Evolutionary conservation across 2,797 vertebrate species (phyloP), one percentile per base, ranked within the genome.

Genomic region (Typhlichthys eigenmanni): DNA sequence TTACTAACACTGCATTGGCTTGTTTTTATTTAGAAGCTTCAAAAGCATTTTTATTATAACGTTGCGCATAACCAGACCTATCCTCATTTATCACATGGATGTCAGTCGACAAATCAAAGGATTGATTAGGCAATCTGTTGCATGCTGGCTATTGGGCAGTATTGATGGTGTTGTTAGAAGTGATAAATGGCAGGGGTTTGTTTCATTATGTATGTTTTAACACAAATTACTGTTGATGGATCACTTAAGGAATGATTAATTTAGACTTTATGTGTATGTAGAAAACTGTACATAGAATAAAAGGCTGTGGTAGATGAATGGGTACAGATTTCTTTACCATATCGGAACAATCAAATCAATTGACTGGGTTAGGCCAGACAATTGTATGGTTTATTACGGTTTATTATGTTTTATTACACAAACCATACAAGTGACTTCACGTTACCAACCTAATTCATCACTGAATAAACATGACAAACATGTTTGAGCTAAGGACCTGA

Each of bases 91-190:
- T 85, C 76, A 72, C 38, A 38, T 11, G 1, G 47, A 1, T 71
- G 67, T 80, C 70, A 75, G 66, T 82, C 71, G 71, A 10, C 64
- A 51, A 79, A 79, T 78, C 13, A 4, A 79, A 69, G 62, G 65
- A 79, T 71, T 68, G 79, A 86, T 76, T 62, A 34, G 38, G 16
- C 55, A 71, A 46, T 70, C 51, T 76, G 62, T 62, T 62, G 68
- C 66, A 56, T 61, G 55, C 62, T 71, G 56, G 64, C 66, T 17
- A 4, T 47, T 16, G 24, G 49, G 64, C 49, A 34, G 50, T 72
- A 82, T 80, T 76, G 75, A 84, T 71, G 53, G 68, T 54, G 61
- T n/a, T 10, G 79, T 76, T 71, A 60, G 51, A 75, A 56, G 12
- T 76, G 72, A 82, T 82, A 48, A 61, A 81, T 82, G 46, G 5